These are phyloP conservation scores for Rhopilema esculentum DNA, from an alignment of 30 jellyfish, hydroid and myxozoan genomes.

Conservation along the genomic window DNA sequence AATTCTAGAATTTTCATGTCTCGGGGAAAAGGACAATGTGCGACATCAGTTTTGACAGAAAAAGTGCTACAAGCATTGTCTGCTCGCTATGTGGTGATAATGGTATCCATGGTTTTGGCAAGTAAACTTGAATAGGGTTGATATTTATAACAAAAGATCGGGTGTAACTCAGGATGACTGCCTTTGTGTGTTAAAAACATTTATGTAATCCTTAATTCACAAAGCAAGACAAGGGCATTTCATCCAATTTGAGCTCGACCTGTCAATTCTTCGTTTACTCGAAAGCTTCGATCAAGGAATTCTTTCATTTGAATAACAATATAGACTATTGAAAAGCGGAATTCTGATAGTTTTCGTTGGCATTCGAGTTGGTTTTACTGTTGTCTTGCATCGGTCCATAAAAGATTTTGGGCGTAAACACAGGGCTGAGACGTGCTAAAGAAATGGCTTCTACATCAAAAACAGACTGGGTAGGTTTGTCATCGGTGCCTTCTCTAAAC, in stretches of 20 bases:
- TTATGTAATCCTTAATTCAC: not conserved
- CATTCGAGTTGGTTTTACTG: not conserved
- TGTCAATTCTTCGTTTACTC: not conserved
- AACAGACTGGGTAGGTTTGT: constrained; percentile 40
- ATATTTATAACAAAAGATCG: not conserved
- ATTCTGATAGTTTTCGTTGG: constrained; percentile 30
- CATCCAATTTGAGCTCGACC: constrained; percentile 49
- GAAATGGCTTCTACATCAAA: constrained; percentile 33
- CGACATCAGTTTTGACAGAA: too few relatives aligned
- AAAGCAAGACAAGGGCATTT: not conserved
- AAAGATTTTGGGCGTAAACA: constrained; percentile 10
- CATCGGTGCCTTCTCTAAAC: too few relatives aligned
- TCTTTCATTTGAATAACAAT: constrained; percentile 35
- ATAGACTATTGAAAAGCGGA: constrained; percentile 14
- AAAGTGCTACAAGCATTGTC: not conserved
- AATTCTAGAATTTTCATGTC: too few relatives aligned
- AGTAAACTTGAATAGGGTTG: constrained; percentile 4
- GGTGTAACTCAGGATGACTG: constrained; percentile 37
- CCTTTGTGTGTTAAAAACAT: constrained; percentile 9
- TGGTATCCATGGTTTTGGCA: constrained; percentile 10
- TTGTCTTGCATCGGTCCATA: not conserved
- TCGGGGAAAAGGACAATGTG: too few relatives aligned
- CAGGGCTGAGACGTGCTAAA: not conserved
- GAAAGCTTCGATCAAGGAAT: not conserved
- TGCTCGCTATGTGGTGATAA: not conserved